phyloP scores from a whole-genome alignment of 2,888 invertebrate species.

The Drosophila anomelani region DNA sequence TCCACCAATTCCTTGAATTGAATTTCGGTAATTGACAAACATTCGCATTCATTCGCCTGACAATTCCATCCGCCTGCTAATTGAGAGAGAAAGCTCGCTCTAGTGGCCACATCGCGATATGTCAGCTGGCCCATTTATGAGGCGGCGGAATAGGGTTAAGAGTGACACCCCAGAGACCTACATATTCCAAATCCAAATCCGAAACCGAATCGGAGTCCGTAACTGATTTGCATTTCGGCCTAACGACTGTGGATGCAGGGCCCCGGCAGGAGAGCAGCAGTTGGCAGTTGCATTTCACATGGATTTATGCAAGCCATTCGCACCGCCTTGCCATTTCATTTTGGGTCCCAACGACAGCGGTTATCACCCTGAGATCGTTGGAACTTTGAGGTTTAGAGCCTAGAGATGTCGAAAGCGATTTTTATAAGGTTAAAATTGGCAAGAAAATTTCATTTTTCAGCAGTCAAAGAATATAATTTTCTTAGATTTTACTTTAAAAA shows the following conservation, averaged over 20 bases:
- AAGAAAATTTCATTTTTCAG: not conserved
- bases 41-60: constrained; percentile 23
- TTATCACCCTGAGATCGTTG: constrained; percentile 62
- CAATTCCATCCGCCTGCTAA: constrained; percentile 33
- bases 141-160: constrained; percentile 72
- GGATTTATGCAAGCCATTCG: constrained; percentile 79
- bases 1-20: constrained; percentile 19
- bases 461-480: not conserved
- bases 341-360: constrained; percentile 39
- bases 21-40: constrained; percentile 43
- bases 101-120: constrained; percentile 58
- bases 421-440: not conserved
- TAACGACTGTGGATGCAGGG: constrained; percentile 58
- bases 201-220: constrained; percentile 42
- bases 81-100: constrained; percentile 38
- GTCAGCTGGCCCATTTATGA: constrained; percentile 69
- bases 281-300: constrained; percentile 71
- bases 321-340: constrained; percentile 73
- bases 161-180: constrained; percentile 79
- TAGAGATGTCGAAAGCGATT: constrained; percentile 1
- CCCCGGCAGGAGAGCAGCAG: constrained; percentile 9
- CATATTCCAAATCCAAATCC: constrained; percentile 53
- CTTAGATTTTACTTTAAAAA: not conserved
- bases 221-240: constrained; percentile 76
- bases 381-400: not conserved